Evolutionary conservation across 2,113 vertebrate species (phyloP), one percentile per base, ranked within the genome.

Genomic region (Tinamus guttatus): DNA sequence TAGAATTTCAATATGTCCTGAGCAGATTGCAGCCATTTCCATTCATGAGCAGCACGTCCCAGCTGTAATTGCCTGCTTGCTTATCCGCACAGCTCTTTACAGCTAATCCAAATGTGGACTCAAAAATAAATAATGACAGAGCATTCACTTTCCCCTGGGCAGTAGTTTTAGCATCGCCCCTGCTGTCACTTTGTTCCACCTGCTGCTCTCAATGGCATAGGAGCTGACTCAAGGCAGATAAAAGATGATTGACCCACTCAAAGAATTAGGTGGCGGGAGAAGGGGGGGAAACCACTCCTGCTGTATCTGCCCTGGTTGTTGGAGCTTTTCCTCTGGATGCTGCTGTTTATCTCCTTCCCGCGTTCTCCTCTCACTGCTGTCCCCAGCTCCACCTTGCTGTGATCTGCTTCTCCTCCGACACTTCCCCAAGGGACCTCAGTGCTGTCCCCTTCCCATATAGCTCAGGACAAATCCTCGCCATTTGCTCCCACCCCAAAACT

Each of bases 1-100:
- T 96, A 95, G 60, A 96, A 77, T 96, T 94, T 96, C 90, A 96
- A 67, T 76, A 89, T 95, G 91, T 95, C 87, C 90, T 87, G 69
- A 79, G 77, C 93, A 96, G 97, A 95, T 73, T 89, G 84, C 83
- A 86, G 58, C 69, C 32, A 67, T 83, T 97, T 71, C 89, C 93
- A 93, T 86, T 98, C 91, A 95, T n/a, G 86, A 89, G 93, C 89
- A 76, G 83, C 74, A 86, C 63, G 73, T 95, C 94, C 73, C 85
- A 74, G 71, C 77, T 97, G 85, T 96, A 96, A 97, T 90, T 97
- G 96, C 96, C 80, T 80, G 73, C 75, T 81, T 75, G 67, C 93
- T 97, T 95, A 97, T 97, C 94, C 86, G 67, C 85, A 54, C 40
- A 70, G 75, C 84, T 67, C 92, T 96, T 93, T 82, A 89, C 94